Conservation (phyloP, 2,113 vertebrate genomes). For the Nibea coibor region DNA sequence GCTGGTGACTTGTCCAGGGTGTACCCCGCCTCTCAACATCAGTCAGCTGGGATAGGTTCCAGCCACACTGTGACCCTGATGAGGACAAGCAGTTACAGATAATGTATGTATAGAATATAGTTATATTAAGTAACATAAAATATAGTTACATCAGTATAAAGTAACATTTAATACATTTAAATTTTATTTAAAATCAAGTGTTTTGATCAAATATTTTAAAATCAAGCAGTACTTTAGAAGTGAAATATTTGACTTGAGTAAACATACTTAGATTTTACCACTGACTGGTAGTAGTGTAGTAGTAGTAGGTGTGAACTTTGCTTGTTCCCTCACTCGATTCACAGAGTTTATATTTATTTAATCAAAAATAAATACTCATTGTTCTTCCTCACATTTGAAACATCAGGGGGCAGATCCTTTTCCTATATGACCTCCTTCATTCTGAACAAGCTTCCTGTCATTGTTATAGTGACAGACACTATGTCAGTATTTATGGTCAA, state of each 20-base stretch:
- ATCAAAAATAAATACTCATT: slow-evolving; percentile 52
- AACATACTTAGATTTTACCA: not conserved
- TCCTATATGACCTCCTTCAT: slow-evolving; percentile 70
- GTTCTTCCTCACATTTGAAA: slow-evolving; percentile 56
- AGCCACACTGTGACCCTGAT: no score
- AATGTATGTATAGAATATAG: not conserved
- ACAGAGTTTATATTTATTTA: slow-evolving; percentile 46
- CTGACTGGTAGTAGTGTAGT: not conserved
- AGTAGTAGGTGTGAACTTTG: not conserved
- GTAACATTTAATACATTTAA: not conserved
- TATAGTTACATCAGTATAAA: not conserved
- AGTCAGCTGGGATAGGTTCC: no score
- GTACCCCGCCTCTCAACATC: no score
- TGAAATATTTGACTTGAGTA: not conserved
- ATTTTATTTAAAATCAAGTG: no score
- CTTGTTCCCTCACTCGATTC: slow-evolving; percentile 15
- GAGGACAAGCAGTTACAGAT: no score
- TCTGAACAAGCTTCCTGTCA: slow-evolving; percentile 73
- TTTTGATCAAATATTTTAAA: no score
- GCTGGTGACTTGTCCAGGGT: no score
- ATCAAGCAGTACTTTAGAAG: no score
- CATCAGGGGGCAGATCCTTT: slow-evolving; percentile 57
- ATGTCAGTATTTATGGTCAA: slow-evolving; percentile 46
- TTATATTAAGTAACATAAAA: not conserved
- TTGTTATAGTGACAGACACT: slow-evolving; percentile 61